Evolutionary conservation across 2,113 vertebrate species (phyloP).

Genomic region (Poecilia latipinna): DNA sequence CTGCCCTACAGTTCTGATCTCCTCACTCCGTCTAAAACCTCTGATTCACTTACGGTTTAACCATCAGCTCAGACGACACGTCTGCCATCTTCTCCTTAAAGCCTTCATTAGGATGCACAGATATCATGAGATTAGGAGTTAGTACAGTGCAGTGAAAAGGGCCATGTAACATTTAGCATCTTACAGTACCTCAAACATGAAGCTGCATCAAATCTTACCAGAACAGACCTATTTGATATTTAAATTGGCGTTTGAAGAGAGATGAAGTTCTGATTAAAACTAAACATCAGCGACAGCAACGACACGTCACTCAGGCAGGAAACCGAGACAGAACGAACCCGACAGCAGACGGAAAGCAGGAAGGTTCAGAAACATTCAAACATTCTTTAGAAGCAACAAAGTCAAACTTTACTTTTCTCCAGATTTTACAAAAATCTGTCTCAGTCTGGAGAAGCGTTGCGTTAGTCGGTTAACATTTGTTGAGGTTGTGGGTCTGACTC

Average conservation of each 20-base stretch:
- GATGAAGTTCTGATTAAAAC: neutral
- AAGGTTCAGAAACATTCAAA: no score
- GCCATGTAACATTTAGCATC: conserved; percentile 31
- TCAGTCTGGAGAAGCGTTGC: conserved; percentile 40
- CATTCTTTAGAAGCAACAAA: neutral
- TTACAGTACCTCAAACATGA: neutral
- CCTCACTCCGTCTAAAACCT: conserved; percentile 28
- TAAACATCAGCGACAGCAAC: neutral
- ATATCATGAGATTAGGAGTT: neutral
- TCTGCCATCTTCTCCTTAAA: neutral
- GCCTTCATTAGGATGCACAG: neutral
- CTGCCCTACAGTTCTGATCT: neutral
- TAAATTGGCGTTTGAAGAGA: neutral
- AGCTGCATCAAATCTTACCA: neutral
- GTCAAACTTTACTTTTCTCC: neutral
- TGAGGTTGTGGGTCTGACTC: conserved; percentile 64
- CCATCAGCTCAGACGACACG: conserved; percentile 40
- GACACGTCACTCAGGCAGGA: neutral
- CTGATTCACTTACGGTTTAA: conserved; percentile 57
- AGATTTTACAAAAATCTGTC: conserved; percentile 21
- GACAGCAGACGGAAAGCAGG: no score
- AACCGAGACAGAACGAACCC: neutral
- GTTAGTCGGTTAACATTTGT: conserved; percentile 78
- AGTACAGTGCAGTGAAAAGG: conserved; percentile 69
- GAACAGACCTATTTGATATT: neutral